Base-by-base conservation (phyloP, 2,888 invertebrate genomes). In the Platycheirus rosarum region DNA sequence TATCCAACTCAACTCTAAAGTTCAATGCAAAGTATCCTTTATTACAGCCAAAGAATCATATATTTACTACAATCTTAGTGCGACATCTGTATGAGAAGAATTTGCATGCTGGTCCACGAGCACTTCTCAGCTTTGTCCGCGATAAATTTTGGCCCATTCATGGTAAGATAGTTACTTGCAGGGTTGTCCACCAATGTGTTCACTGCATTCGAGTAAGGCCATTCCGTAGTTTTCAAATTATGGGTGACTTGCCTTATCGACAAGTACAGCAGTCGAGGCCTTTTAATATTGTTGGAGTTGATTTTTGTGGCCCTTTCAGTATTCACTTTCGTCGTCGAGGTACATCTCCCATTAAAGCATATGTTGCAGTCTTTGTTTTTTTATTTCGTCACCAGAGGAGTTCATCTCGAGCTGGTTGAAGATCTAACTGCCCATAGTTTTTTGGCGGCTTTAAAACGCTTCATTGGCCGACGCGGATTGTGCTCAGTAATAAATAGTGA, bases 61-160 rank as follows among this genome's bases (percentile, higher is more conserved):
- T 29, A 16, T 51, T 32, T 5, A 51, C 51, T 29, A 1, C 32
- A 6, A 32, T 51, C 16, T 32, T 51, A 11, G 29, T 51, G 29
- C 32, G 53, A 16, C 35, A 42, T 14, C 44, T 44, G 11, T 29
- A 44, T 60, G 44, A 42, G 16, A 42, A 29, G 29, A 26, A 44
- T 14, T 44, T 60, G 29, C 80, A 80, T 51, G 80, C 51, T 16
- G 80, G 74, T 8, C 63, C 63, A n/a, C 69, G 68, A 23, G 55
- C 65, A n/a, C 32, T 76, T 48, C 32, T 68, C 11, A 60, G 62
- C 8, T 46, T 29, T 13, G 35, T 78, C 11, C 51, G 63, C 4
- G 16, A 40, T 14, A 48, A 68, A 46, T 73, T 73, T 26, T 75
- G 75, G 62, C 49, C 37, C n/a, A 3, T 76, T 2, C 53, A 53